Conservation (phyloP, 1,140 invertebrate species). For the Papilio polytes region DNA sequence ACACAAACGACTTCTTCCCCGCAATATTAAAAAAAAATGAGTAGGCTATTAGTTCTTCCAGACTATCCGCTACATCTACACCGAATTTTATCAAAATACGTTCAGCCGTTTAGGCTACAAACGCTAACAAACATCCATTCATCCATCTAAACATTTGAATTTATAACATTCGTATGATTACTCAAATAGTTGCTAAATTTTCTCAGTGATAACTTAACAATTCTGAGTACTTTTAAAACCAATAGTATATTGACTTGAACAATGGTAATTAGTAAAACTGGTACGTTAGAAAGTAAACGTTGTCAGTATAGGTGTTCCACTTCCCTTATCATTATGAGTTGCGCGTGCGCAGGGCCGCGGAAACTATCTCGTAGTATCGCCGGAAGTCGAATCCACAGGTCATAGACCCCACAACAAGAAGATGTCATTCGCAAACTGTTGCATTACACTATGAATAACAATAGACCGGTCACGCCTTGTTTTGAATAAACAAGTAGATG, state of each 20-base stretch:
- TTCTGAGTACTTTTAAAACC: not conserved
- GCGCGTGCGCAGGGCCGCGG: conserved; percentile 52
- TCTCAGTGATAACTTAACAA: not conserved
- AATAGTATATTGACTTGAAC: not conserved
- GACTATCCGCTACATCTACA: too few species aligned
- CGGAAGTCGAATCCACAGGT: conserved; percentile 61
- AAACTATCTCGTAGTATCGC: conserved; percentile 61
- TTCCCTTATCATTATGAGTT: conserved; percentile 60
- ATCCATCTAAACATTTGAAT: too few species aligned
- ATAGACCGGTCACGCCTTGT: conserved; percentile 57
- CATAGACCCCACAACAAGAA: conserved; percentile 63
- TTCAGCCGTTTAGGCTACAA: too few species aligned
- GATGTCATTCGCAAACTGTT: conserved; percentile 65
- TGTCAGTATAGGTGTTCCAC: conserved; percentile 41
- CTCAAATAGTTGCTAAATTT: too few species aligned
- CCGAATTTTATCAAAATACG: too few species aligned
- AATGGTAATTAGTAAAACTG: conserved; percentile 25
- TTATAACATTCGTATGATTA: too few species aligned
- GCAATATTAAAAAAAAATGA: too few species aligned
- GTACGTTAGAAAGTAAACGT: conserved; percentile 32
- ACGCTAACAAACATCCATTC: too few species aligned
- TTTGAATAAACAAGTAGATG: conserved; percentile 59
- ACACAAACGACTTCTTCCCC: too few species aligned
- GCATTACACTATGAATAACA: conserved; percentile 61
- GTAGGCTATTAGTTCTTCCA: too few species aligned